These are phyloP conservation scores for Bos taurus DNA, from an alignment of 2,113 vertebrate genomes.

Conservation along the genomic window DNA sequence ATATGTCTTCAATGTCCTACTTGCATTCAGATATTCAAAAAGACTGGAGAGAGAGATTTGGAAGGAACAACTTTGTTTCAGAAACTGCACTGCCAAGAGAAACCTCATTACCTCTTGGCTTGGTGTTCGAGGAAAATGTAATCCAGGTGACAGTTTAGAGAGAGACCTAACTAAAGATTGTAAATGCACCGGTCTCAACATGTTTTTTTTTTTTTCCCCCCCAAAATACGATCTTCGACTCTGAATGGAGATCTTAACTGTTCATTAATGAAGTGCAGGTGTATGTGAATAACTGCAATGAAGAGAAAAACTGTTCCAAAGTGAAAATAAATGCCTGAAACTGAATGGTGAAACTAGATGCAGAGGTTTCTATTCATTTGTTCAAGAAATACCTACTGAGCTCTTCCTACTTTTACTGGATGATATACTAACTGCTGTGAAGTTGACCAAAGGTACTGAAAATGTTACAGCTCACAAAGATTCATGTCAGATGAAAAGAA, in stretches of 20 bases:
- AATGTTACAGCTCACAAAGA: background rate
- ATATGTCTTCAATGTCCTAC: background rate
- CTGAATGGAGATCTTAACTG: background rate
- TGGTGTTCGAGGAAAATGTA: background rate
- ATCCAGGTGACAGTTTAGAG: conserved; percentile 17
- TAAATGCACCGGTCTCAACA: background rate
- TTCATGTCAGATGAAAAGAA: background rate
- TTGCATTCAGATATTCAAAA: background rate
- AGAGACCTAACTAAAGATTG: conserved; percentile 13
- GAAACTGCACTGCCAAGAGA: conserved; percentile 22
- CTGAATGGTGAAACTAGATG: background rate
- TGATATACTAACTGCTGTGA: background rate
- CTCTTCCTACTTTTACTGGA: background rate
- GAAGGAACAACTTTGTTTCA: conserved; percentile 22
- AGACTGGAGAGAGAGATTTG: conserved; percentile 28
- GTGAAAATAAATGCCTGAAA: background rate
- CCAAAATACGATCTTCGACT: background rate
- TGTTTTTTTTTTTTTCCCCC: background rate
- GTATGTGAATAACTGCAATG: background rate
- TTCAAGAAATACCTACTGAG: background rate
- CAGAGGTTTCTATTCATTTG: background rate
- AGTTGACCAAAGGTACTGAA: background rate
- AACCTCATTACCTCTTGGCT: conserved; percentile 45
- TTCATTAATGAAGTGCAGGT: conserved; percentile 52
- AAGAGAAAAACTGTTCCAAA: background rate